Evolutionary conservation across 2,888 invertebrate genomes (phyloP), one percentile per base, ranked within the genome.

Genomic region (Bruchidius siliquastri): DNA sequence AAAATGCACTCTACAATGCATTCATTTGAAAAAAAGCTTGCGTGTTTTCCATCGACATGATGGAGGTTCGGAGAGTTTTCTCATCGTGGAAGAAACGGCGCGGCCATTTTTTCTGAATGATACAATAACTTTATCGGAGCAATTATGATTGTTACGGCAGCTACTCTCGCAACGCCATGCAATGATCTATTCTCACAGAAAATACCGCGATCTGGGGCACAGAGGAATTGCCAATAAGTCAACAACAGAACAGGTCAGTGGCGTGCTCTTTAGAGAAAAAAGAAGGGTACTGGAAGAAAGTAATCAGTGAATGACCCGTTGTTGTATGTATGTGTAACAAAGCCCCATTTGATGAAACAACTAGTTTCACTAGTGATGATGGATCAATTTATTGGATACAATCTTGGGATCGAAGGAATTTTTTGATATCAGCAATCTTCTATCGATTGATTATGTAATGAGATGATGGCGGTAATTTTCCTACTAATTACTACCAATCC

Each of bases 191-290:
- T 74, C 74, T 74, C 74, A 74, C 68, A 74, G 74, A 72, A 74
- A 74, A 72, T 13, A 68, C 72, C 72, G 72, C 74, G 67, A 74
- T 71, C 71, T 74, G 32, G 74, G 72, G 72, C 74, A 71, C 70
- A 71, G 66, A 68, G 66, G 72, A 71, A 72, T 74, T 74, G 72
- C 74, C 74, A 74, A 74, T 74, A 72, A 71, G 32, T 68, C 68
- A 73, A 73, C 21, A 73, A 32, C 30, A 30, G 30, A 30, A 13
- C 49, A 49, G 18, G 18, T 8, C 49, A 49, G 49, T 49, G 49
- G 49, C 49, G 49, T 49, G 13, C 49, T 13, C 49, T n/a, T n/a
- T n/a, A n/a, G n/a, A n/a, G n/a, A n/a, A n/a, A n/a, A n/a, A n/a
- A n/a, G n/a, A n/a, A n/a, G n/a, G n/a, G n/a, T n/a, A n/a, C n/a